Percentiles rank a stretch among this genome's conserved stretches.
These are phyloP conservation scores for Lycaon pictus DNA, from an alignment of 2,113 vertebrate species.

Conservation along the genomic window DNA sequence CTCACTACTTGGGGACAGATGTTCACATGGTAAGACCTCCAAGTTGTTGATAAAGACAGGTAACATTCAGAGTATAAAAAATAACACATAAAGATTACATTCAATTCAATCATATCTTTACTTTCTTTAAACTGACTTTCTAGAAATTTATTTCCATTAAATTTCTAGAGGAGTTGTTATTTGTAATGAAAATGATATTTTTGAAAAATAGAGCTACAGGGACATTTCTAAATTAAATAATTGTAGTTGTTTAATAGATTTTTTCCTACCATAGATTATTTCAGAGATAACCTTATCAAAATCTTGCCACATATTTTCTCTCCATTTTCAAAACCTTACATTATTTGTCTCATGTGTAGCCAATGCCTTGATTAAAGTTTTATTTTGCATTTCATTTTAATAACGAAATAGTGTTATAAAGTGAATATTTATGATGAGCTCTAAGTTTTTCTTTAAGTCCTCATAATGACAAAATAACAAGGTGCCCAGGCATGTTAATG, in stretches of 20 bases:
- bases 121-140: conserved; percentile 16
- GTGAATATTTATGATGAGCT: neutral
- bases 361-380: neutral
- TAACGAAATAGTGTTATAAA: neutral
- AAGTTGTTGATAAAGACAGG: neutral
- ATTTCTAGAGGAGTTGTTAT: neutral
- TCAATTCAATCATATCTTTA: neutral
- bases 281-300: neutral
- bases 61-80: neutral
- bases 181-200: conserved; percentile 13
- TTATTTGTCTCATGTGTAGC: conserved; percentile 3
- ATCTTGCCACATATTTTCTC: neutral
- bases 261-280: neutral
- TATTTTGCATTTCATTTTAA: neutral
- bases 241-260: neutral
- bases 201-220: neutral
- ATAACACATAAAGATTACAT: neutral
- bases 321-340: neutral
- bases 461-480: neutral
- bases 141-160: conserved; percentile 28
- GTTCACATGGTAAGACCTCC: neutral
- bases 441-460: neutral
- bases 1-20: neutral
- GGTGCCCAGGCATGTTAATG: neutral
- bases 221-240: neutral